phyloP scores from a whole-genome alignment of 1,140 invertebrate species.

The Cydia strobilella region DNA sequence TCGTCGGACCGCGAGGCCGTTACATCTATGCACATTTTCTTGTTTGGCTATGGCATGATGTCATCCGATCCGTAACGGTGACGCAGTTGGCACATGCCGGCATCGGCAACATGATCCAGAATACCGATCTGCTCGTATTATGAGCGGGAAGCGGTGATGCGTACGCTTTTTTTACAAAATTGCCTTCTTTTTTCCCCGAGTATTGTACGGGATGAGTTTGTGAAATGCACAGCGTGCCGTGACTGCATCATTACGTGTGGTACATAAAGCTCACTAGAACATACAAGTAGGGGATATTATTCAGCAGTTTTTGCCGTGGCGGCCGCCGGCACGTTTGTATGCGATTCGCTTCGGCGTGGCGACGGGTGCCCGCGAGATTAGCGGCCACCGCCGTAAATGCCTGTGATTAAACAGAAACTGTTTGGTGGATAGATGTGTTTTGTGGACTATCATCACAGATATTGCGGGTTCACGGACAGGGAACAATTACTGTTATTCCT shows the following conservation, averaged over 20 bases:
- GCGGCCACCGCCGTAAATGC: slow-evolving; percentile 51
- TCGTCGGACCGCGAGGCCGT: not conserved
- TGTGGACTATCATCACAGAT: slow-evolving; percentile 8
- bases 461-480: not conserved
- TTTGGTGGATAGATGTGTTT: slow-evolving; percentile 45
- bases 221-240: slow-evolving; percentile 54
- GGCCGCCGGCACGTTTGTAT: slow-evolving; percentile 67
- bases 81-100: slow-evolving; percentile 68
- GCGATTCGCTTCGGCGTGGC: slow-evolving; percentile 63
- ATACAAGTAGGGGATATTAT: slow-evolving; percentile 58
- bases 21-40: slow-evolving; percentile 29
- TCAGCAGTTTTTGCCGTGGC: slow-evolving; percentile 66
- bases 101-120: slow-evolving; percentile 45
- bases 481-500: slow-evolving; percentile 10
- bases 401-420: slow-evolving; percentile 70
- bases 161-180: slow-evolving; percentile 24
- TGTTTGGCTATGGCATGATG: slow-evolving; percentile 39
- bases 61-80: slow-evolving; percentile 44
- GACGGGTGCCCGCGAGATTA: slow-evolving; percentile 63
- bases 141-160: slow-evolving; percentile 20
- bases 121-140: slow-evolving; percentile 38
- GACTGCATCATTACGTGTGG: slow-evolving; percentile 60
- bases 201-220: slow-evolving; percentile 45
- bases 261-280: slow-evolving; percentile 55
- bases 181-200: slow-evolving; percentile 35